Evolutionary conservation across 64 coral and sea anemone genomes (phyloP).

Genomic region (Dendrophyllia cribrosa): DNA sequence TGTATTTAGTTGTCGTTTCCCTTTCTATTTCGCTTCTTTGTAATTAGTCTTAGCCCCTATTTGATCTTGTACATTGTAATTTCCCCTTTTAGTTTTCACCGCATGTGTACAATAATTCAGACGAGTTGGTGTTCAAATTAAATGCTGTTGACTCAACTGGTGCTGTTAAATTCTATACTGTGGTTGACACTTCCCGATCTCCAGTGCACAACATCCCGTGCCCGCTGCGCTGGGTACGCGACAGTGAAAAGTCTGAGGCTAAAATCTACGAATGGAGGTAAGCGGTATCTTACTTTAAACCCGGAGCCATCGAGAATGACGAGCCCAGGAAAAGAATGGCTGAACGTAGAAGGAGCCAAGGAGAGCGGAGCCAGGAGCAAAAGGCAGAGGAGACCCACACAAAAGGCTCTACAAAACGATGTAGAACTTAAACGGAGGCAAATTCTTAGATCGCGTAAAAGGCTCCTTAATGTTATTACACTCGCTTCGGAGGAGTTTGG

Average conservation of each 20-base stretch:
- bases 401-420: conserved; percentile 5
- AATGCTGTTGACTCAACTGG: too few species aligned
- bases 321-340: conserved; percentile 3
- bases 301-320: neutral
- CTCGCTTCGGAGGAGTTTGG: conserved; percentile 47
- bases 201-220: too few species aligned
- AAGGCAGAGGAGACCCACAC: conserved; percentile 4
- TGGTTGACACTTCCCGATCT: too few species aligned
- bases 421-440: conserved; percentile 18
- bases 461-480: conserved; percentile 17
- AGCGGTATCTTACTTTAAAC: conserved; percentile 4
- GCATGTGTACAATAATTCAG: conserved; percentile 22
- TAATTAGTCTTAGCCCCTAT: conserved; percentile 10
- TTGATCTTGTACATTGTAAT: conserved; percentile 12
- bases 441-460: conserved; percentile 9
- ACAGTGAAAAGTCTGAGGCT: neutral
- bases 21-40: neutral
- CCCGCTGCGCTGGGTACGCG: too few species aligned
- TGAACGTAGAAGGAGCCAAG: conserved; percentile 5
- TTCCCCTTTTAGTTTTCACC: conserved; percentile 7
- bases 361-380: conserved; percentile 10
- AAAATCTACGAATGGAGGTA: neutral
- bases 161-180: too few species aligned
- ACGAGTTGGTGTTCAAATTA: neutral
- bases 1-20: neutral